Evolutionary conservation across 2,797 vertebrate species (phyloP).

Genomic region (Typhlichthys eigenmanni): DNA sequence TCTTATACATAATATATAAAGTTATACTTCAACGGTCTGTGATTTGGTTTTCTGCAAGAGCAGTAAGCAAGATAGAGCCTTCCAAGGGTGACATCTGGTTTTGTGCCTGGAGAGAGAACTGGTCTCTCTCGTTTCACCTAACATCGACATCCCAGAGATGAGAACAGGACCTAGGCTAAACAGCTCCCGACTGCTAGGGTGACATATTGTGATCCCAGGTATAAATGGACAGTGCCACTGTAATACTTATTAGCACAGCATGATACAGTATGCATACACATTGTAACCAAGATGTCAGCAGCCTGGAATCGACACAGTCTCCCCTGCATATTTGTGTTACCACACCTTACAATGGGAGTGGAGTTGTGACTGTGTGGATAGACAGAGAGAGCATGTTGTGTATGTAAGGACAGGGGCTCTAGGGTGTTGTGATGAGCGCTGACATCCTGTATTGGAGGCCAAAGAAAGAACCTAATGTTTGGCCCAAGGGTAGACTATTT

Average conservation of each 20-base stretch:
- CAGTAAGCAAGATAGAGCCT: constrained; percentile 38
- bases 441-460: constrained; percentile 6
- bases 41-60: constrained; percentile 12
- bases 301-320: neutral
- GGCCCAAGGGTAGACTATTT: neutral
- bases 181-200: constrained; percentile 18
- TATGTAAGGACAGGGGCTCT: constrained; percentile 2
- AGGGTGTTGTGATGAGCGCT: constrained; percentile 3
- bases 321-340: neutral
- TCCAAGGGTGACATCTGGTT: constrained; percentile 34
- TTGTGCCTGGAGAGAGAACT: constrained; percentile 15
- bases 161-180: constrained; percentile 5
- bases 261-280: neutral
- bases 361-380: too few relatives aligned
- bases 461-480: neutral
- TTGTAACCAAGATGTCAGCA: constrained; percentile 6
- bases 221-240: neutral
- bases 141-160: constrained; percentile 30
- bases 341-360: neutral
- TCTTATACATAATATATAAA: too few relatives aligned
- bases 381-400: neutral
- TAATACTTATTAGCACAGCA: neutral
- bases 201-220: constrained; percentile 5
- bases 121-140: constrained; percentile 3
- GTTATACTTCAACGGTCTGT: neutral